These are phyloP conservation scores for Hoplostethus mediterraneus DNA, from an alignment of 2,797 vertebrate species.

Conservation along the genomic window DNA sequence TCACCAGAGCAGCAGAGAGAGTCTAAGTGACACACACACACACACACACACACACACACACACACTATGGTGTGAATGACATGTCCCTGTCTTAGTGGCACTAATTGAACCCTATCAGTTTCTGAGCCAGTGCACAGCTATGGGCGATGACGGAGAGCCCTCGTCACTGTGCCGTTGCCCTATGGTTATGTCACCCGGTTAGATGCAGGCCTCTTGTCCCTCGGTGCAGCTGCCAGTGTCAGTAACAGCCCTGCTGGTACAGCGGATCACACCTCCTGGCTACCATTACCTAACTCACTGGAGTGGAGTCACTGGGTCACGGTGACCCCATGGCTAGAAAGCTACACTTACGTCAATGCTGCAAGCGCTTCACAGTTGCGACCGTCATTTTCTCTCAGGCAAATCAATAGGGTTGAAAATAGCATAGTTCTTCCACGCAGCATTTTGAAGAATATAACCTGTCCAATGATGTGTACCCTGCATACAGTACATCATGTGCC, in stretches of 20 bases:
- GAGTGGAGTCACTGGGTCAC: constrained; percentile 60
- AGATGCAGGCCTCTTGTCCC: constrained; percentile 37
- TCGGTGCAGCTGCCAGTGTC: constrained; percentile 33
- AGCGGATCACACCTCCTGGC: constrained; percentile 34
- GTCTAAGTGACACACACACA: constrained; percentile 25
- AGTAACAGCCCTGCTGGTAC: constrained; percentile 44
- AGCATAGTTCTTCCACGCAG: constrained; percentile 21
- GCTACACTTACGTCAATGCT: constrained; percentile 59
- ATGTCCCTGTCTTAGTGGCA: constrained; percentile 46
- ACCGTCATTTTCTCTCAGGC: constrained; percentile 24
- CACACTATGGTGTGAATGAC: constrained; percentile 52
- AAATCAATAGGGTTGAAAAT: constrained; percentile 65
- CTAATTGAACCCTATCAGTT: constrained; percentile 48
- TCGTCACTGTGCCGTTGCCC: constrained; percentile 58
- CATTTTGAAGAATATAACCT: constrained; percentile 26
- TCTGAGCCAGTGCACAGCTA: constrained; percentile 38
- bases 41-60: constrained; percentile 19
- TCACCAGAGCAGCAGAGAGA: constrained; percentile 11
- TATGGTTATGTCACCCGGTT: constrained; percentile 49
- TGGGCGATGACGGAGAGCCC: constrained; percentile 45
- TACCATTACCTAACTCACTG: constrained; percentile 62
- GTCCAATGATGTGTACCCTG: neutral
- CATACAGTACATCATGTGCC: constrained; percentile 2
- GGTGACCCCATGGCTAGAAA: constrained; percentile 53
- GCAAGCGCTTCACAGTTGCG: constrained; percentile 39